phyloP scores from a whole-genome alignment of 2,113 vertebrate species.

The Pterocles burchelli region DNA sequence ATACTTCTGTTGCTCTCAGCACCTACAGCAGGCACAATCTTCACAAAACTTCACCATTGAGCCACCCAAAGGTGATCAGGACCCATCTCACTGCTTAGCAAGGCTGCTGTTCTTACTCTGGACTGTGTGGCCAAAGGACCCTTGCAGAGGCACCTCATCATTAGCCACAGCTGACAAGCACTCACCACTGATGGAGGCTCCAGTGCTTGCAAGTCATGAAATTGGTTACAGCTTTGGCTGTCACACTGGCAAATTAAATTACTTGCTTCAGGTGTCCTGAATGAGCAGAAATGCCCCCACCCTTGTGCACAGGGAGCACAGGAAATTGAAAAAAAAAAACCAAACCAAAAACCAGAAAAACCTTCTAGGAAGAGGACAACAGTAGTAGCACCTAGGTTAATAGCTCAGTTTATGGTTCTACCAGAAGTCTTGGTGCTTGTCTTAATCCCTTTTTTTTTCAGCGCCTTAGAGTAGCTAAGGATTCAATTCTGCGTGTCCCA shows the following conservation, averaged over 20 bases:
- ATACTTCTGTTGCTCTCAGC: background rate
- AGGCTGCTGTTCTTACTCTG: rapidly evolving
- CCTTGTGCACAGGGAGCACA: background rate
- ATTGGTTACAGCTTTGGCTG: background rate
- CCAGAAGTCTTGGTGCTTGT: background rate
- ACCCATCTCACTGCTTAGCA: background rate
- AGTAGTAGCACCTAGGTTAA: background rate
- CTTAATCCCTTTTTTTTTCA: background rate
- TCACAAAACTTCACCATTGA: background rate
- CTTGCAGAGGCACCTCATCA: background rate
- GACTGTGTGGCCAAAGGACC: rapidly evolving
- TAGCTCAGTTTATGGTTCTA: background rate
- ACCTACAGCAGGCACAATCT: background rate
- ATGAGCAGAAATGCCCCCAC: background rate
- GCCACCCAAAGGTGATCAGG: rapidly evolving
- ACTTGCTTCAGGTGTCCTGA: background rate
- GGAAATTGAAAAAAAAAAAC: background rate
- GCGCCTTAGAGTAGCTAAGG: background rate
- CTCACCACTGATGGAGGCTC: background rate
- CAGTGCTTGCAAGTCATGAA: background rate
- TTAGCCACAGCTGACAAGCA: background rate
- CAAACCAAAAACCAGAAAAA: background rate
- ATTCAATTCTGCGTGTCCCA: background rate
- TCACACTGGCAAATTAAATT: background rate
- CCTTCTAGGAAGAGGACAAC: background rate